Conservation (phyloP, 2,797 vertebrate genomes). For the Champsocephalus esox region DNA sequence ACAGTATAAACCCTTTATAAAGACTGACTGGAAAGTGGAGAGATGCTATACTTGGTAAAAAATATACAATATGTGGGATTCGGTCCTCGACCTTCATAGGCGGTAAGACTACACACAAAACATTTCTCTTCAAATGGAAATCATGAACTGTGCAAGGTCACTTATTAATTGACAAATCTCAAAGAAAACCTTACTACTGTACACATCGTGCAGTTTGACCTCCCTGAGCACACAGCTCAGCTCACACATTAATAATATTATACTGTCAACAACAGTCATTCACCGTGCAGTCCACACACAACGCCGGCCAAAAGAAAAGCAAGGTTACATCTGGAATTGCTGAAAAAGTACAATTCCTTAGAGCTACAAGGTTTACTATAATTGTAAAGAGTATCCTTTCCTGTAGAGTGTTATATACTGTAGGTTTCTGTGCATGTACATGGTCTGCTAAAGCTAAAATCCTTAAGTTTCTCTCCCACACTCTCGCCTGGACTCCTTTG, state of each 20-base stretch:
- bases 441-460: too few species aligned
- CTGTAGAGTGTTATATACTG: too few species aligned
- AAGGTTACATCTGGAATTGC: not conserved
- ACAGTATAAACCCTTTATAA: not conserved
- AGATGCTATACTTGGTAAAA: not conserved
- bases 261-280: not conserved
- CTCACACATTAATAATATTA: not conserved
- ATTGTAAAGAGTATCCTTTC: too few species aligned
- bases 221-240: not conserved
- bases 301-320: not conserved
- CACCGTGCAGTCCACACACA: not conserved
- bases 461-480: too few species aligned
- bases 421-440: too few species aligned
- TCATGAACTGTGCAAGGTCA: not conserved
- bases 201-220: not conserved
- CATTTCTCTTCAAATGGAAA: not conserved
- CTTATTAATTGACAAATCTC: not conserved
- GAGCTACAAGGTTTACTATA: not conserved
- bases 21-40: not conserved
- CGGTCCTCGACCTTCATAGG: not conserved
- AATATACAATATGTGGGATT: not conserved
- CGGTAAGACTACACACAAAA: not conserved
- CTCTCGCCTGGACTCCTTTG: too few species aligned
- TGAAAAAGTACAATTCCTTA: not conserved
- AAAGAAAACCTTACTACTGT: not conserved